A percentile compares a stretch with the other conserved stretches of the same genome.
Evolutionary conservation across 2,797 vertebrate genomes (phyloP).

Genomic region (Aselliscus stoliczkanus): DNA sequence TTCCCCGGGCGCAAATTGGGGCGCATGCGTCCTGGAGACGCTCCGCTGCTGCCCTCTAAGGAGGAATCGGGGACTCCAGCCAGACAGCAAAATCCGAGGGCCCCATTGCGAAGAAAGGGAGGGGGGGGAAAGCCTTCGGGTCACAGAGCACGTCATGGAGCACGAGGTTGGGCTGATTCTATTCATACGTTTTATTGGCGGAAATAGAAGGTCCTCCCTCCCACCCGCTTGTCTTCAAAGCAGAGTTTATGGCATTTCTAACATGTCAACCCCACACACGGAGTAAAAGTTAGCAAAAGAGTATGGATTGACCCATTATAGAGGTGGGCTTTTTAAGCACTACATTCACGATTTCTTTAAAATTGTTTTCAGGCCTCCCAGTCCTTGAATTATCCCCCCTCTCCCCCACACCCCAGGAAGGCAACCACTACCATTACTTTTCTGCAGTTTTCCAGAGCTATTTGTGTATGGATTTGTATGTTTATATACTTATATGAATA

Average conservation of each 20-base stretch:
- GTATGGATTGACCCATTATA: neutral
- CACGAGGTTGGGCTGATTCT: neutral
- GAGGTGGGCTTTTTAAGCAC: neutral
- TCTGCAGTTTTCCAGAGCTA: neutral
- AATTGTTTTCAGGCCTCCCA: neutral
- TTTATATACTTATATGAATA: too few species aligned
- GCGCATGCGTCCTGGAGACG: constrained; percentile 67
- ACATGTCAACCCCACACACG: neutral
- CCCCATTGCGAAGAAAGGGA: neutral
- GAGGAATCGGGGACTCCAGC: constrained; percentile 30
- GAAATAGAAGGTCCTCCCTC: neutral
- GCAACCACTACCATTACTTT: neutral
- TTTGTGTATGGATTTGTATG: neutral
- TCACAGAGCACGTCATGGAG: neutral
- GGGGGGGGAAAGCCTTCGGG: neutral
- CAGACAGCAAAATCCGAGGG: neutral
- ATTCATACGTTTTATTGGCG: constrained; percentile 12
- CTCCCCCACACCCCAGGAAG: too few species aligned
- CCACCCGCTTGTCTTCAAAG: neutral
- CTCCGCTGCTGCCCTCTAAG: constrained; percentile 67
- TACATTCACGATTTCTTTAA: neutral
- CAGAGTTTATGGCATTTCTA: neutral
- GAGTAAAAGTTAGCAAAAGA: neutral
- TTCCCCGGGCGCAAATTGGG: constrained; percentile 38
- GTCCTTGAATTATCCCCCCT: neutral